Base-by-base conservation (phyloP, 2,888 invertebrate species). In the Himalopsyche japonica region DNA sequence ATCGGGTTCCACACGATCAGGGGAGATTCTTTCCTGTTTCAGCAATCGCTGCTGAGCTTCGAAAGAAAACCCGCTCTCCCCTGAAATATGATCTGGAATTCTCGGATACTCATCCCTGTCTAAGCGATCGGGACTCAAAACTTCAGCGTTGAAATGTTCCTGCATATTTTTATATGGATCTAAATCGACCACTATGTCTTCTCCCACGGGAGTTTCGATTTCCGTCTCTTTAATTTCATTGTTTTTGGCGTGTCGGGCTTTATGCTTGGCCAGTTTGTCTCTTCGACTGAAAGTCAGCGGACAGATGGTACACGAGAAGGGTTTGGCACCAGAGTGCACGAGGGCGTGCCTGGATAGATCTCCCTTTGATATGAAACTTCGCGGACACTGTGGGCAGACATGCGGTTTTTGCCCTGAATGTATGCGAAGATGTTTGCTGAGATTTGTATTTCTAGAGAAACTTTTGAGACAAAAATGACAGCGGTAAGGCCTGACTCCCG, bases 401-500 rank as follows among this genome's bases (percentile, higher is more conserved):
- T 95, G 95, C 0, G 95, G 95, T 88, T 95, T 95, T 27, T 94
- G 93, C 0, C 95, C 94, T 48, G 94, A 94, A 90, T 95, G 95
- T 77, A 95, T 95, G 82, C 95, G 92, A 88, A 95, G 92, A 89
- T 95, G 95, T 89, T 95, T 95, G 83, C 95, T 95, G 64, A 95
- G 91, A 89, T 95, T 95, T n/a, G 95, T 95, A 87, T 95, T 96
- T 32, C 96, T 91, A 5, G 95, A 95, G 89, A 96, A 96, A 83
- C 95, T 95, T 89, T 96, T 96, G 48, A 93, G 92, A 88, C 96
- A 96, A 87, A 95, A 94, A 34, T 93, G 93, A 89, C 96, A 96
- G 32, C 95, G 94, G 89, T 94, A 96, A 0, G 96, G 96, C 87
- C 95, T 93, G 77, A 94, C 93, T 6, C 96, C 96, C n/a, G 95